phyloP scores from a whole-genome alignment of 2,113 vertebrate genomes.

The Loxodonta africana region DNA sequence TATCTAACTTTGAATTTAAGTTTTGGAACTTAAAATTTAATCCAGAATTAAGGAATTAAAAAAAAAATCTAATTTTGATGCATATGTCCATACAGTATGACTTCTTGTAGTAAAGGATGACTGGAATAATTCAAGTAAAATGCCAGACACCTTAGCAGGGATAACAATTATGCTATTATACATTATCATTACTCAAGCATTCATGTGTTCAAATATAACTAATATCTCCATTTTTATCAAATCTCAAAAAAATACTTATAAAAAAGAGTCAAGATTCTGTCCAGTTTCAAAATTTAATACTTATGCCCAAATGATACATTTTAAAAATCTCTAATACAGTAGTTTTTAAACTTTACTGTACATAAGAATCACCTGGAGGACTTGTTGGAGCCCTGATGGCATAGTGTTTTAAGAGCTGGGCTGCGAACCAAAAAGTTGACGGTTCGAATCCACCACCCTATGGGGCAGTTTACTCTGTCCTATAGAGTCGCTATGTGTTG shows the following conservation, averaged over 20 bases:
- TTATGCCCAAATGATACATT: neutral
- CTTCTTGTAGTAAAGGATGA: slow-evolving; percentile 7
- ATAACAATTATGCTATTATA: neutral
- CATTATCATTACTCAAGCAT: neutral
- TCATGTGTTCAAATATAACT: slow-evolving; percentile 27
- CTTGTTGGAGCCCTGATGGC: no score
- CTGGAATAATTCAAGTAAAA: neutral
- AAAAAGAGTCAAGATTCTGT: neutral
- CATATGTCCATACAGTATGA: neutral
- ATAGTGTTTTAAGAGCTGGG: no score
- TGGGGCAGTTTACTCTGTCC: no score
- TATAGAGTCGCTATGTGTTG: no score
- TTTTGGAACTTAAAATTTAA: slow-evolving; percentile 18
- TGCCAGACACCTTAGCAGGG: neutral
- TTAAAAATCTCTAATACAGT: neutral
- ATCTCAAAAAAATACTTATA: neutral
- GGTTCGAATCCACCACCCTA: no score
- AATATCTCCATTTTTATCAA: neutral
- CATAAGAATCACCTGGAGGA: no score
- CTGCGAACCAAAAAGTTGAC: no score
- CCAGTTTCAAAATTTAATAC: neutral
- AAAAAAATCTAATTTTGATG: neutral
- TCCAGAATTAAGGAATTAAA: neutral
- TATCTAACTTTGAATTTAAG: slow-evolving; percentile 14
- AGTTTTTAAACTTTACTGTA: neutral